phyloP scores from a whole-genome alignment of 2,113 vertebrate genomes.

The Hypomesus transpacificus region DNA sequence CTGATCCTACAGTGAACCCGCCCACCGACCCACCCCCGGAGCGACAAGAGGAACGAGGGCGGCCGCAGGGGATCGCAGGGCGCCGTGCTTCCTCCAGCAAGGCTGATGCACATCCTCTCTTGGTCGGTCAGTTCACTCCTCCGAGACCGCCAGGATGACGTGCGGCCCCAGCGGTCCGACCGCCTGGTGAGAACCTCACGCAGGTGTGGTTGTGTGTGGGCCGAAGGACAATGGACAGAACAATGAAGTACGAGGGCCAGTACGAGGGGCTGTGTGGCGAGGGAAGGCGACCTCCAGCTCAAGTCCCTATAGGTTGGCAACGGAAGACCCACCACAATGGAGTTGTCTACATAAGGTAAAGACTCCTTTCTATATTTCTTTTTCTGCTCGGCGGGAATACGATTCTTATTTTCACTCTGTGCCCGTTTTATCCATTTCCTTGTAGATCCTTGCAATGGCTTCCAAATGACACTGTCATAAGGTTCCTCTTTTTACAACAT shows the following conservation, averaged over 20 bases:
- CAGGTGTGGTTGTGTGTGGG: conserved; percentile 65
- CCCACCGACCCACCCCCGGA: conserved; percentile 21
- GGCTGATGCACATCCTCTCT: conserved; percentile 63
- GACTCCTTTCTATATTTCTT: conserved; percentile 21
- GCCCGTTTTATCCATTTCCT: no score
- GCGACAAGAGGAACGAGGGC: neutral
- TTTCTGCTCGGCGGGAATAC: neutral
- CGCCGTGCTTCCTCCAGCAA: conserved; percentile 48
- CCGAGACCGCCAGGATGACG: conserved; percentile 72
- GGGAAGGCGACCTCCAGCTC: conserved; percentile 73
- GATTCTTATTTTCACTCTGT: no score
- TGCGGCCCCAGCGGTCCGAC: conserved; percentile 69
- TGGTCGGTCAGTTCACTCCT: conserved; percentile 42
- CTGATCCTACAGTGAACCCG: conserved; percentile 77
- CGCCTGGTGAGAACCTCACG: conserved; percentile 74
- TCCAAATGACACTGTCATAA: no score
- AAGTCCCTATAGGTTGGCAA: conserved; percentile 98
- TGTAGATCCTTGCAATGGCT: no score
- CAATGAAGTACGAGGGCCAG: conserved; percentile 88
- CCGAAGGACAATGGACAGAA: conserved; percentile 98
- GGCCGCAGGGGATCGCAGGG: neutral
- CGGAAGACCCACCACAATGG: conserved; percentile 82
- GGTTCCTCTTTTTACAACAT: no score
- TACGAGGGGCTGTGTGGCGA: conserved; percentile 25
- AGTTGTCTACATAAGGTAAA: conserved; percentile 90